These are phyloP conservation scores for Ariolimax columbianus DNA, from an alignment of 2,888 invertebrate genomes.

Conservation along the genomic window DNA sequence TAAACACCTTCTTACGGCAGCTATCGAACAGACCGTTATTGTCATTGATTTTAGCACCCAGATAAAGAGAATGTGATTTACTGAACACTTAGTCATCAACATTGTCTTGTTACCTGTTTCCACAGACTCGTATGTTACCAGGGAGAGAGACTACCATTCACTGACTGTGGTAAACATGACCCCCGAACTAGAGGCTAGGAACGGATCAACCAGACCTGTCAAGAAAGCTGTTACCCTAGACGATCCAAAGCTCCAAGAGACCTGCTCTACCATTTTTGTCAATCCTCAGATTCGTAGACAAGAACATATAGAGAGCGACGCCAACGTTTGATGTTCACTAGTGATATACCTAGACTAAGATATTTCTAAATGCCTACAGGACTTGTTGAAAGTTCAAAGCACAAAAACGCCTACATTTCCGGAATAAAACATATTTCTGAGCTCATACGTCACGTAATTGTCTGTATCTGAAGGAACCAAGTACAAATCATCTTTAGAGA, in stretches of 20 bases:
- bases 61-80: no score
- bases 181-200: neutral
- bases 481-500: no score
- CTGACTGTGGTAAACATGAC: neutral
- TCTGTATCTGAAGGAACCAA: no score
- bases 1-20: no score
- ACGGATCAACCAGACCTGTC: neutral
- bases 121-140: neutral
- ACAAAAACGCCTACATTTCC: no score
- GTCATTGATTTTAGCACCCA: no score
- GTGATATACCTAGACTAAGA: neutral
- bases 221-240: neutral
- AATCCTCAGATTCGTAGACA: neutral
- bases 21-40: no score
- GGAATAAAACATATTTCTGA: no score
- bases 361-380: no score
- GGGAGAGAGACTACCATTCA: conserved; percentile 10
- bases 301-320: neutral
- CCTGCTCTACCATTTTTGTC: neutral
- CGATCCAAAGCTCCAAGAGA: neutral
- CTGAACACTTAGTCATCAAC: no score
- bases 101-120: neutral
- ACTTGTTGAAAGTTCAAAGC: no score
- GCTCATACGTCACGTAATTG: no score
- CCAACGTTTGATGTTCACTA: neutral